Conservation (phyloP, 1,140 invertebrate genomes). For the Drosophila biarmipes region DNA sequence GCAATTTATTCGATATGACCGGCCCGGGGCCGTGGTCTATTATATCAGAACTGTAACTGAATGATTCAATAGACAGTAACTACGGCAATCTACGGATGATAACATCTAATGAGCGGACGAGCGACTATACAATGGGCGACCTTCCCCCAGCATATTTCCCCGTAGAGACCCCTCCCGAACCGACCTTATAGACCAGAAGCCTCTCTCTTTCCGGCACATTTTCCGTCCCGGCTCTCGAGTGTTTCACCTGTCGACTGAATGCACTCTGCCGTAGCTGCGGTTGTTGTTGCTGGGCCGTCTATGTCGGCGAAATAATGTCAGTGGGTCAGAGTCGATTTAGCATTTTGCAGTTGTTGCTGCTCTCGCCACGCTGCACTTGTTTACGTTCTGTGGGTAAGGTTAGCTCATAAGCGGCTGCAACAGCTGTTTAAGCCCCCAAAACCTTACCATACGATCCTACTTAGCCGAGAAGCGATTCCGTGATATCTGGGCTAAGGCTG, state of each 20-base stretch:
- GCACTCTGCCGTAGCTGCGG: slow-evolving; percentile 47
- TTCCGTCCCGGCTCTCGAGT: slow-evolving; percentile 32
- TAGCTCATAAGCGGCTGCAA: slow-evolving; percentile 48
- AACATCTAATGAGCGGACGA: slow-evolving; percentile 35
- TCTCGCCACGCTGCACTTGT: slow-evolving; percentile 20
- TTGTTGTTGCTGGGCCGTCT: slow-evolving; percentile 28
- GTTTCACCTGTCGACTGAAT: slow-evolving; percentile 67
- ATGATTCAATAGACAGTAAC: slow-evolving; percentile 59
- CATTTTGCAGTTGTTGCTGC: slow-evolving; percentile 55
- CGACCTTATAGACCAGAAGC: slow-evolving; percentile 32
- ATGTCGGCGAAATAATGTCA: slow-evolving; percentile 71
- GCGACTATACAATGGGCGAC: neutral
- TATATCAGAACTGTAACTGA: slow-evolving; percentile 51
- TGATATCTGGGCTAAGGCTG: slow-evolving; percentile 60
- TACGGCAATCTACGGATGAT: slow-evolving; percentile 51
- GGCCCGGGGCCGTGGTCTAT: slow-evolving; percentile 9
- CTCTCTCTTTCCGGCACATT: slow-evolving; percentile 62
- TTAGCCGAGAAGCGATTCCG: neutral
- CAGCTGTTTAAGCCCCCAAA: slow-evolving; percentile 57
- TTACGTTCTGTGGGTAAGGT: slow-evolving; percentile 39
- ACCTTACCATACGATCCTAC: slow-evolving; percentile 1
- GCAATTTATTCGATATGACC: slow-evolving; percentile 19
- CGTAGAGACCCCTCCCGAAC: neutral
- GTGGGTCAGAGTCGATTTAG: slow-evolving; percentile 80
- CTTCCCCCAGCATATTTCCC: neutral